Evolutionary conservation across 2,113 vertebrate genomes (phyloP), one percentile per base, ranked within the genome.

Genomic region (Carassius auratus): DNA sequence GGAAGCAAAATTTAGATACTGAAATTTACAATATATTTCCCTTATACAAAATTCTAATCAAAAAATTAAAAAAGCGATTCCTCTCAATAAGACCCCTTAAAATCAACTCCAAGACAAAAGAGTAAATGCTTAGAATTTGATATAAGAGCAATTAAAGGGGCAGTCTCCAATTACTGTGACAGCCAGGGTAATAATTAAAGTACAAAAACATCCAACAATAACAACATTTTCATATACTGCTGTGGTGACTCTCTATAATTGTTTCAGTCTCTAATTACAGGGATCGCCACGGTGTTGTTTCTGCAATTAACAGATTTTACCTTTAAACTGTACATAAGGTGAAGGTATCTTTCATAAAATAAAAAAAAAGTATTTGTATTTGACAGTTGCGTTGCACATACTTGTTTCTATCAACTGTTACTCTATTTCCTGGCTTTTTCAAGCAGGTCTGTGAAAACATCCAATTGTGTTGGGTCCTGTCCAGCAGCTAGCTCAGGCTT

Each of bases 381-480:
- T 66, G 36, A 33, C 57, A 61, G 57, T 9, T 59, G 19, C 7
- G 8, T 59, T 59, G 19, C 57, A n/a, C 57, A 21, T 21, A 68
- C 64, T 55, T 42, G 26, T 30, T n/a, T 36, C 14, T 76, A 26
- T 38, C 30, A 30, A 42, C 71, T 19, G 45, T 45, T 38, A 6
- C 42, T 59, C 90, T 90, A 95, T 85, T 94, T 94, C 42, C 89
- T 93, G 86, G 93, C 95, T 90, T 96, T 96, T 78, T 95, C 94
- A 88, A 96, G 88, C 86, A 97, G 91, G 62, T 95, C 95, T 91
- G 93, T 95, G 89, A 97, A 97, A 48, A 96, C 94, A 0, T 96
- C 95, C 7, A 96, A 94, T 87, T 96, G 93, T 88, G 96, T 95
- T 8, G 96, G 96, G 80, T 96, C 96, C 77, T 96, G 95, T 89